Conservation (phyloP, 2,888 invertebrate genomes). For the Callimorpha dominula region DNA sequence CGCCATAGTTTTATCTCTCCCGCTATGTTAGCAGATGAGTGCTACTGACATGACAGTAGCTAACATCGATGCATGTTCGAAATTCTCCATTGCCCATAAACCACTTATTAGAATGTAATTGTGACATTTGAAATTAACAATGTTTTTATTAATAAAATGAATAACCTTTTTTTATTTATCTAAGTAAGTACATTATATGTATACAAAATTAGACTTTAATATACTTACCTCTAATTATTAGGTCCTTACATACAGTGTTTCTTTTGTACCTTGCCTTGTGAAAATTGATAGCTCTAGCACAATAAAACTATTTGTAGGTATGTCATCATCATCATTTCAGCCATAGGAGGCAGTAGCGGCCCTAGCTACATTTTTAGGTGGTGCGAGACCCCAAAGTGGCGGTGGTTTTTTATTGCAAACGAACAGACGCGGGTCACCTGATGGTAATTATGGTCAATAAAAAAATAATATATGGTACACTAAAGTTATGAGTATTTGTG, state of each 20-base stretch:
- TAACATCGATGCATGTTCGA: neutral
- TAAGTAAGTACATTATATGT: conserved; percentile 29
- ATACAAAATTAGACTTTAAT: neutral
- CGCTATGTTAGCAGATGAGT: neutral
- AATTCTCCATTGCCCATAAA: neutral
- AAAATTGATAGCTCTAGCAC: neutral
- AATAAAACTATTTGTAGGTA: neutral
- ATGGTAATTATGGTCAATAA: too few species aligned
- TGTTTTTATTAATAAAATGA: conserved; percentile 28
- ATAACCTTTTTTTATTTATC: conserved; percentile 19
- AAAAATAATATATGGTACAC: too few species aligned
- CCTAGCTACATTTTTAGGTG: too few species aligned
- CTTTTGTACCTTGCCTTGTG: neutral
- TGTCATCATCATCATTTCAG: too few species aligned
- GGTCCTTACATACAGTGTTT: neutral
- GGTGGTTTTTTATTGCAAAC: too few species aligned
- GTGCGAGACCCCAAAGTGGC: too few species aligned
- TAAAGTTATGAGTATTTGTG: too few species aligned
- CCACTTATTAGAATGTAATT: neutral
- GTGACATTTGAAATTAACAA: conserved; percentile 23
- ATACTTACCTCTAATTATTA: neutral
- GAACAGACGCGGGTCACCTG: too few species aligned
- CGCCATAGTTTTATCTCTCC: neutral
- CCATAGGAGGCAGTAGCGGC: too few species aligned
- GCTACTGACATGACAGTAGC: neutral